Evolutionary conservation across 2,797 vertebrate genomes (phyloP).

Genomic region (Neostethus bicornis): DNA sequence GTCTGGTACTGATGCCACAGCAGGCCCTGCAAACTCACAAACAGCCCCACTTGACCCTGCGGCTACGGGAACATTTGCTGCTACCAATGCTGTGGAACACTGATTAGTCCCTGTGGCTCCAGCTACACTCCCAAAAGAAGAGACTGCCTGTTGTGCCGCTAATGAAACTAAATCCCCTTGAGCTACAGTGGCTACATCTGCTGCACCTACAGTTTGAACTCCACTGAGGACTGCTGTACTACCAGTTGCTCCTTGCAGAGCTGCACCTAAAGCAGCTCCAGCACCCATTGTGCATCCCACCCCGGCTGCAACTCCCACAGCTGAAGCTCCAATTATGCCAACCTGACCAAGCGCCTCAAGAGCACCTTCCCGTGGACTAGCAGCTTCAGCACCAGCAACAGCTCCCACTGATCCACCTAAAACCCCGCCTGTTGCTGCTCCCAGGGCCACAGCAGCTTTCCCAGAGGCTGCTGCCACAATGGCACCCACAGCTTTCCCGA

Average conservation of each 20-base stretch:
- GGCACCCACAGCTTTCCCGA: conserved; percentile 72
- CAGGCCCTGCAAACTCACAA: conserved; percentile 27
- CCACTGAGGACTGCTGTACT: conserved; percentile 47
- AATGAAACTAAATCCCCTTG: conserved; percentile 31
- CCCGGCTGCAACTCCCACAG: conserved; percentile 73
- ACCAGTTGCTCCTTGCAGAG: conserved; percentile 57
- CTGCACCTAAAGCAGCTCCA: conserved; percentile 64
- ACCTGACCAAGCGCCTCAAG: conserved; percentile 72
- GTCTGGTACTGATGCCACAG: conserved; percentile 25
- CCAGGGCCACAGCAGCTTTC: conserved; percentile 70
- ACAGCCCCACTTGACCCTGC: conserved; percentile 4
- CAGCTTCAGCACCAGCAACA: conserved; percentile 64
- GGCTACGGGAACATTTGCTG: conserved; percentile 30
- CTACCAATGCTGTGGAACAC: conserved; percentile 31
- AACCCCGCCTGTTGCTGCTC: conserved; percentile 72
- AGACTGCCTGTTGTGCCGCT: conserved; percentile 41
- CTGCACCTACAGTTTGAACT: conserved; percentile 43
- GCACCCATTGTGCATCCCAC: conserved; percentile 69
- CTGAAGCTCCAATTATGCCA: conserved; percentile 59
- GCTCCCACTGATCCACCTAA: conserved; percentile 74
- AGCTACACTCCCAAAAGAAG: conserved; percentile 21
- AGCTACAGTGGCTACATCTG: conserved; percentile 23
- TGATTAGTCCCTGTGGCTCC: conserved; percentile 30
- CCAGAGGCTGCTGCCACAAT: conserved; percentile 70
- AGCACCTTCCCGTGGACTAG: conserved; percentile 63